Percentiles rank a stretch among this genome's conserved stretches.
These are phyloP conservation scores for Thyatira batis DNA, from an alignment of 2,888 invertebrate species.

Conservation along the genomic window DNA sequence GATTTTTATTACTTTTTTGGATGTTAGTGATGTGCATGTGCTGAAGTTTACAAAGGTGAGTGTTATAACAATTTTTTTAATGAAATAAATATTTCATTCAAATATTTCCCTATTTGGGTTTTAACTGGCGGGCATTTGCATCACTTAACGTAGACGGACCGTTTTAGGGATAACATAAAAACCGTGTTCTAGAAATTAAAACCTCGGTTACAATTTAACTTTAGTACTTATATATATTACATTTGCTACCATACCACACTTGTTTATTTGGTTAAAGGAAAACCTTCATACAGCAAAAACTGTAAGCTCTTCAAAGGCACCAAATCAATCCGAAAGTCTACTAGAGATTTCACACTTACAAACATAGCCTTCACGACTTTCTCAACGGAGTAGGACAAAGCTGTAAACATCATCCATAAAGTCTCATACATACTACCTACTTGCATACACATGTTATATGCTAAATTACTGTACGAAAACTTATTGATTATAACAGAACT, in stretches of 20 bases:
- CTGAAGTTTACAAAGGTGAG: constrained; percentile 57
- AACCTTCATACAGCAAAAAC: neutral
- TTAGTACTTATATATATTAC: too few species aligned
- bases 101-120: neutral
- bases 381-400: neutral
- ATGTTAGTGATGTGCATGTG: constrained; percentile 51
- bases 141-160: neutral
- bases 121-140: neutral
- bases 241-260: too few species aligned
- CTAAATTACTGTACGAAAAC: too few species aligned
- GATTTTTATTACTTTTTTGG: constrained; percentile 31
- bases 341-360: neutral
- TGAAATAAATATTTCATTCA: neutral
- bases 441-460: neutral
- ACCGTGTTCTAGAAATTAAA: too few species aligned
- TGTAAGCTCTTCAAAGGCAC: neutral
- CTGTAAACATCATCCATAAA: neutral
- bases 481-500: too few species aligned
- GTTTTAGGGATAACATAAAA: neutral
- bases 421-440: neutral
- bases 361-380: neutral
- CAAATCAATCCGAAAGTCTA: neutral
- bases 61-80: constrained; percentile 7
- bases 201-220: neutral
- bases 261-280: too few species aligned